Evolutionary conservation across 2,797 vertebrate species (phyloP).

Genomic region (Vespertilio murinus): DNA sequence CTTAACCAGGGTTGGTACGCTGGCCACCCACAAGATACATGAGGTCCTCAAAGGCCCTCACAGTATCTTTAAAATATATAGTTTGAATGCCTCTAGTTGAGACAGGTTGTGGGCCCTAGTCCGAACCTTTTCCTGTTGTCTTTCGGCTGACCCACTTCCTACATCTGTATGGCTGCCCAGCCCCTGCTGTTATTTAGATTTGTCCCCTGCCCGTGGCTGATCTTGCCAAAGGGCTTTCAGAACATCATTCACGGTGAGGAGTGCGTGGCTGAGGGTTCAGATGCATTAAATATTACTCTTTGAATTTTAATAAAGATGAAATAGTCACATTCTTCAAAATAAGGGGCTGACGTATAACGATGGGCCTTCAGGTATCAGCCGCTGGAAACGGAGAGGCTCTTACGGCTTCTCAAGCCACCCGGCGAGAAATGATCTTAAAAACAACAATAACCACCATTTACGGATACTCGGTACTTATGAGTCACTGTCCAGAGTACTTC

Average conservation of each 20-base stretch:
- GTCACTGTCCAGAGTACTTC: neutral
- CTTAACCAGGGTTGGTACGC: neutral
- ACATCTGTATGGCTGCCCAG: neutral
- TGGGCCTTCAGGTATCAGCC: neutral
- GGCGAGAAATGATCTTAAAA: slow-evolving; percentile 1
- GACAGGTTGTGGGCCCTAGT: neutral
- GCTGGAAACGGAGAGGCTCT: neutral
- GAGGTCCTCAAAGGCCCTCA: neutral
- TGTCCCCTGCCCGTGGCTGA: neutral
- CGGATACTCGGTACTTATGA: neutral
- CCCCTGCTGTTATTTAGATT: neutral
- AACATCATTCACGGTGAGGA: neutral
- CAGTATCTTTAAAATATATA: neutral
- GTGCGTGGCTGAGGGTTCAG: neutral
- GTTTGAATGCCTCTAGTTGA: neutral
- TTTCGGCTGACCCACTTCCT: neutral
- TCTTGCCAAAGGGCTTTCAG: neutral
- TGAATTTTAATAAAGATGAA: slow-evolving; percentile 3
- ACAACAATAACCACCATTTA: neutral
- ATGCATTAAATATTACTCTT: neutral
- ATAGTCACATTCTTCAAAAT: neutral
- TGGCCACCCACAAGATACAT: neutral
- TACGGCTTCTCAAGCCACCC: neutral
- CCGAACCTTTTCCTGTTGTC: neutral
- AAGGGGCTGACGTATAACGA: neutral